Conservation (phyloP, 2,888 invertebrate species). For the Drosophila koepferae region DNA sequence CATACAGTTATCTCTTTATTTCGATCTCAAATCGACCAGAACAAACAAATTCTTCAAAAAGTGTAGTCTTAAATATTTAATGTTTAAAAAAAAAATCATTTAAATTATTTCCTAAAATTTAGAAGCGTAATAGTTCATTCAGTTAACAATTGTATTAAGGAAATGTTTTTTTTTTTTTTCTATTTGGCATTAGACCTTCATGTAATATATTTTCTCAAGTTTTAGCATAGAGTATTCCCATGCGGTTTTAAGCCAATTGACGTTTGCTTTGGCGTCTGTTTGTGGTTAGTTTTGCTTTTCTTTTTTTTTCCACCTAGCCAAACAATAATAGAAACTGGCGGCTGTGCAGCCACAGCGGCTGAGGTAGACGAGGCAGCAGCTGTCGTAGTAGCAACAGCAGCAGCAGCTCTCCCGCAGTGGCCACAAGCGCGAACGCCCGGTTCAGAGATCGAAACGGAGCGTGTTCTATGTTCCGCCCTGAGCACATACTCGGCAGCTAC, state of each 20-base stretch:
- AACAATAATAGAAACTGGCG: constrained; percentile 74
- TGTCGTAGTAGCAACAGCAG: not conserved
- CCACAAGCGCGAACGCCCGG: constrained; percentile 32
- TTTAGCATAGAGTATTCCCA: constrained; percentile 38
- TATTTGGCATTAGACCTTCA: not conserved
- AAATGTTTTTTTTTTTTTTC: not conserved
- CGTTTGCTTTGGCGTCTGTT: constrained; percentile 27
- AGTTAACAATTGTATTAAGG: not conserved
- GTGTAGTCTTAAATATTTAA: not conserved
- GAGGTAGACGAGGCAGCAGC: not conserved
- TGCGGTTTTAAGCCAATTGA: constrained; percentile 22
- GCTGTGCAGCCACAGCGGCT: constrained; percentile 27
- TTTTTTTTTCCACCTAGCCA: constrained; percentile 60
- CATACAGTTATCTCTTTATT: too few species aligned
- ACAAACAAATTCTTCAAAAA: not conserved
- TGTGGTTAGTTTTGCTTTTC: constrained; percentile 41
- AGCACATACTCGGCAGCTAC: constrained; percentile 67
- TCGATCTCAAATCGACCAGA: too few species aligned
- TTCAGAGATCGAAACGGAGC: constrained; percentile 64
- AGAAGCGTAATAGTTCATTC: not conserved
- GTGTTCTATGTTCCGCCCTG: constrained; percentile 56
- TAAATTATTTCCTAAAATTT: not conserved
- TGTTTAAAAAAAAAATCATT: too few species aligned
- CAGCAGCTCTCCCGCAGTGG: constrained; percentile 69
- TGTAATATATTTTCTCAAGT: not conserved